Evolutionary conservation across 2,113 vertebrate species (phyloP), one percentile per base, ranked within the genome.

Genomic region (Proteles cristata): DNA sequence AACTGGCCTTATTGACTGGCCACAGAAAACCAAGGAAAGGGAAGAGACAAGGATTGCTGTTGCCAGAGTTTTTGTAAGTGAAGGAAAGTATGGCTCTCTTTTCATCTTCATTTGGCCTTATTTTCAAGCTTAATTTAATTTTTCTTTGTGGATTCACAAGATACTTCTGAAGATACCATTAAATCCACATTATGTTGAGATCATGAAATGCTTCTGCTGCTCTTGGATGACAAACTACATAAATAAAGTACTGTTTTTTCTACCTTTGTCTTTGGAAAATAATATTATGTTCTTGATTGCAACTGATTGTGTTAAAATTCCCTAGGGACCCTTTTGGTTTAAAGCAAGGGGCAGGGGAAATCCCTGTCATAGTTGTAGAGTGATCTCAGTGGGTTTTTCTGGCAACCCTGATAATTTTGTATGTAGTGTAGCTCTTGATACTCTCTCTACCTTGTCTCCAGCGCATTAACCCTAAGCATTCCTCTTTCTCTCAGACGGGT

Each of bases 241-340:
- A 93, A 97, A 95, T 97, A 91, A 94, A 86, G 68, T n/a, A 65
- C 39, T 95, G 7, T 86, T 96, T 97, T 68, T 91, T 96, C 53
- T 92, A 4, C n/a, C 11, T 17, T 33, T 43, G 28, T 86, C 85
- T 94, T 96, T n/a, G 73, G 86, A 93, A 97, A 94, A 94, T 96
- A 90, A 73, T 95, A 88, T 43, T 96, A 76, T 94, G 77, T 90
- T 97, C 77, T 93, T 97, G 96, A 89, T 98, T 93, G 73, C 61
- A 86, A 23, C 79, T 66, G 86, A 76, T 93, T 94, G 39, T 97
- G 85, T 92, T 92, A 43, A 93, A 93, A 66, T 31, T 61, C 92
- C 77, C 86, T 81, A n/a, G 89, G 93, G 94, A 84, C 53, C 88
- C 65, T 39, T 58, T 69, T 50, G 77, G 73, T 90, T 50, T 87